Evolutionary conservation across 2,797 vertebrate genomes (phyloP), one percentile per base, ranked within the genome.

Genomic region (Pogoniulus pusillus): DNA sequence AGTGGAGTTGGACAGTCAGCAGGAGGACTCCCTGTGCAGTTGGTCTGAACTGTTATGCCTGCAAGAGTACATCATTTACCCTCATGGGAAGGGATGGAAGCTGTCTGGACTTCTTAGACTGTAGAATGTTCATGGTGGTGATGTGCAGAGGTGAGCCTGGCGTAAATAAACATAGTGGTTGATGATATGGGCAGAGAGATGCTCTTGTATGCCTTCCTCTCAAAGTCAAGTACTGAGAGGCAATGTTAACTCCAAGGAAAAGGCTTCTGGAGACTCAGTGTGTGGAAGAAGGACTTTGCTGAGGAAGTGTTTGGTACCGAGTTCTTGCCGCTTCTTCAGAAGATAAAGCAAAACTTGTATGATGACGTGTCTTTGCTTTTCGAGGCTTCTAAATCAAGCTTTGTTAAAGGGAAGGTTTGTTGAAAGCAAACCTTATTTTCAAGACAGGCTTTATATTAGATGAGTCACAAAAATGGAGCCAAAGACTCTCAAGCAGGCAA

Each of bases 161-260:
- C 3, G 1, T 27, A 35, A 34, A 45, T 58, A 45, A 74, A 19
- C 12, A 26, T 23, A 5, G 20, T 30, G 4, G 15, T 47, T 85
- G 55, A 37, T 9, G 24, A 15, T 10, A 20, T 0, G 3, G 37
- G 20, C 8, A 12, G 35, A 32, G 22, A 19, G 7, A 27, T 51
- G 26, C 5, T 65, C 59, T 65, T 39, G 3, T 16, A 6, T 7
- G 13, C 6, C 13, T 57, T 57, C 5, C 1, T 58, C 75, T 81
- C 39, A 77, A 79, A 26, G 5, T 1, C 1, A 19, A 76, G 30
- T 15, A 4, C 12, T 81, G 45, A 23, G 45, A 87, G 16, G 7
- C 35, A 18, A 1, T 9, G 12, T 45, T 58, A 34, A 9, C 14
- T 68, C 9, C 15, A 47, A 76, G n/a, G 68, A 45, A 71, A 76